Percentiles rank a stretch among this genome's conserved stretches.
Evolutionary conservation across 1,140 invertebrate species (phyloP).

Genomic region (Artemia franciscana): DNA sequence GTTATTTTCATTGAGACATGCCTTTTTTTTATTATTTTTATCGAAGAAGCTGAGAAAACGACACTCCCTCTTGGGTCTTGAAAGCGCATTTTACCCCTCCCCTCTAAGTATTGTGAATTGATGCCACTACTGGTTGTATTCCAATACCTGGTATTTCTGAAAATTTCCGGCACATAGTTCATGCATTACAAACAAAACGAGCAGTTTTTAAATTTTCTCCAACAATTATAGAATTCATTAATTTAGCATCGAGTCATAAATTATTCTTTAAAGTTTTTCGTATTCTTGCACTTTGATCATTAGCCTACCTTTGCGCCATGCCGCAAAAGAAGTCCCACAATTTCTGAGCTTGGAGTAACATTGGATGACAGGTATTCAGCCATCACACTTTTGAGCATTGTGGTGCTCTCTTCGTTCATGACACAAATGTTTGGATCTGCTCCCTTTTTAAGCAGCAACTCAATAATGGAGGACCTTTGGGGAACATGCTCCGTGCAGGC

Average conservation of each 20-base stretch:
- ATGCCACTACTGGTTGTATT: neutral
- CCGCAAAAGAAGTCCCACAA: constrained; percentile 44
- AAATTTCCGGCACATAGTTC: neutral
- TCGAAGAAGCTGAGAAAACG: neutral
- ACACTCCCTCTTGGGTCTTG: no score
- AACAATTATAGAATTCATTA: neutral
- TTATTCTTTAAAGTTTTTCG: neutral
- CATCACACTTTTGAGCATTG: constrained; percentile 42
- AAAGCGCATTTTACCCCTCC: no score
- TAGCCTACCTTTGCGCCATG: constrained; percentile 44
- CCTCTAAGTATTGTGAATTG: no score
- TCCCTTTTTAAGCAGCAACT: constrained; percentile 43
- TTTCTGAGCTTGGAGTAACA: constrained; percentile 32
- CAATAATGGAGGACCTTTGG: constrained; percentile 29
- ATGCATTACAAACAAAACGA: neutral
- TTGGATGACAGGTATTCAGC: constrained; percentile 62
- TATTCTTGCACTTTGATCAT: constrained; percentile 13
- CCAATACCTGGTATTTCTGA: neutral
- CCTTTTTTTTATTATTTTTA: neutral
- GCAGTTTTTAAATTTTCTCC: neutral
- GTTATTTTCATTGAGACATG: no score
- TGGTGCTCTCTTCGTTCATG: constrained; percentile 36
- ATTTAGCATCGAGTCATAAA: constrained; percentile 9
- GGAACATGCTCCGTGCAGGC: constrained; percentile 57
- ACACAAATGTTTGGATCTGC: constrained; percentile 56